Conservation (phyloP, 2,113 vertebrate species). For the Rhinolophus sinicus region DNA sequence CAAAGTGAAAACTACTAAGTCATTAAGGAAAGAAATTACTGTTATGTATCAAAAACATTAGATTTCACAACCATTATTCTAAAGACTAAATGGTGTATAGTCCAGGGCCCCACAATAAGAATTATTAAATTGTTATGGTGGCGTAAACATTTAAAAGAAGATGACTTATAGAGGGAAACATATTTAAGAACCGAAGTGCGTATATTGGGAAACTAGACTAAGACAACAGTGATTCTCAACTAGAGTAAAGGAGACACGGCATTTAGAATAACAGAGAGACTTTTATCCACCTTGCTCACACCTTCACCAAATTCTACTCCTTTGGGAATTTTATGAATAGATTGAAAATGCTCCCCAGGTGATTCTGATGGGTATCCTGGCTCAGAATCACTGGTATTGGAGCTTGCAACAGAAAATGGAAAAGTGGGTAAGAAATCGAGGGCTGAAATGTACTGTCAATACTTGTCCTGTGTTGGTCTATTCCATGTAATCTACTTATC, state of each 20-base stretch:
- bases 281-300: not conserved
- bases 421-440: not conserved
- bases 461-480: not conserved
- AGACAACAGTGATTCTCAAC: not conserved
- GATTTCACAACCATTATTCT: not conserved
- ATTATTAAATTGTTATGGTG: not conserved
- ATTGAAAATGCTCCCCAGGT: not conserved
- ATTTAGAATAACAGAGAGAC: not conserved
- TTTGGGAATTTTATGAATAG: not conserved
- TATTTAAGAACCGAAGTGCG: not conserved
- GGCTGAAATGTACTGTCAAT: not conserved
- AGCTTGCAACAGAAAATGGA: not conserved
- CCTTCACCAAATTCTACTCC: not conserved
- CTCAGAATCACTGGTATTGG: not conserved
- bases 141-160: not conserved
- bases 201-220: not conserved
- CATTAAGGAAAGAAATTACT: not conserved
- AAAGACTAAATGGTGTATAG: not conserved
- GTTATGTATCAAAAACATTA: conserved; percentile 4
- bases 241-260: not conserved
- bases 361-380: not conserved
- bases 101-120: not conserved
- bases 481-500: not conserved
- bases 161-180: not conserved
- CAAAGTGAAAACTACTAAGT: not conserved